Conservation (phyloP, 2,113 vertebrate species). For the Oncorhynchus clarkii region DNA sequence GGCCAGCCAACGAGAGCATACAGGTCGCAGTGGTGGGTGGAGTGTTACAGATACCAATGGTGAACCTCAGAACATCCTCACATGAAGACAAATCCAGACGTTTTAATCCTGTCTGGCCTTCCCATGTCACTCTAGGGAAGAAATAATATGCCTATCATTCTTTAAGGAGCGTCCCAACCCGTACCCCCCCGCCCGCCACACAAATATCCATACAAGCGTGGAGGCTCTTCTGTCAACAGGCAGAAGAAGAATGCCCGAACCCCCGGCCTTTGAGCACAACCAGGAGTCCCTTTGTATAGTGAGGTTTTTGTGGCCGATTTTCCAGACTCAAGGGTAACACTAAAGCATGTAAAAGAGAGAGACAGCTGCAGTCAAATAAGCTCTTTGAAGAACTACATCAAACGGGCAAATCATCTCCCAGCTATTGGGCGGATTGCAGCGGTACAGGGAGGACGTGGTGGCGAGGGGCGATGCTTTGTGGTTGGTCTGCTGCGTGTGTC, state of each 20-base stretch:
- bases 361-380: conserved; percentile 65
- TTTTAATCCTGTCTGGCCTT: conserved; percentile 40
- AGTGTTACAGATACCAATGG: neutral
- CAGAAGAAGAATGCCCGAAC: neutral
- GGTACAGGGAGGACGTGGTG: conserved; percentile 22
- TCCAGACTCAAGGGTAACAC: conserved; percentile 59
- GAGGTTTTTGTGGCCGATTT: conserved; percentile 55
- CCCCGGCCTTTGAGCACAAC: conserved; percentile 15
- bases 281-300: conserved; percentile 25
- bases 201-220: neutral
- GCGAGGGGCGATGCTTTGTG: neutral
- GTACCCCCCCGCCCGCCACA: neutral
- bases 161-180: neutral
- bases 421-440: conserved; percentile 47
- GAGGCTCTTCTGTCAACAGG: neutral
- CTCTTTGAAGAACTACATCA: conserved; percentile 75
- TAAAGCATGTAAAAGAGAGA: conserved; percentile 54
- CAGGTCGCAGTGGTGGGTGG: too few species aligned
- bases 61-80: neutral
- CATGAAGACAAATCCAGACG: neutral
- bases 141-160: conserved; percentile 42
- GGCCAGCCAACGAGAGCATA: too few species aligned
- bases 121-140: conserved; percentile 47
- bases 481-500: neutral
- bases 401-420: conserved; percentile 60